Percentiles rank a stretch among this genome's conserved stretches.
Conservation (phyloP, 2,797 vertebrate genomes). For the Anomalospiza imberbis region DNA sequence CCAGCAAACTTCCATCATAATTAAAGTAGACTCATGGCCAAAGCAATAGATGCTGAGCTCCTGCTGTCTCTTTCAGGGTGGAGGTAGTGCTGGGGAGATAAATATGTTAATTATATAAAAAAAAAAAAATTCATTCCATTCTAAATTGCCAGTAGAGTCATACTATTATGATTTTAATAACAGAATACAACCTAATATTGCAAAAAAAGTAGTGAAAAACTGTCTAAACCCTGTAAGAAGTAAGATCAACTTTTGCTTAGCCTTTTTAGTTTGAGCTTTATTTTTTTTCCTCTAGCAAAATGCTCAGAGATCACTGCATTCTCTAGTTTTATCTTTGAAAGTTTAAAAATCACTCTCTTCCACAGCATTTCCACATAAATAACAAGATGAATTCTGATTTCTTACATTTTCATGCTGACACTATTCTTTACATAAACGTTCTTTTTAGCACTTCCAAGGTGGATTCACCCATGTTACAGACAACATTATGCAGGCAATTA, state of each 20-base stretch:
- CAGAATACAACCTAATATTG: neutral
- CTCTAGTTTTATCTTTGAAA: neutral
- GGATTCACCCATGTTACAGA: neutral
- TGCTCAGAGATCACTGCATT: neutral
- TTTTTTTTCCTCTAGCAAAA: neutral
- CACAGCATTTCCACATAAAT: neutral
- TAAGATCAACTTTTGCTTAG: neutral
- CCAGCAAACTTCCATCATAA: neutral
- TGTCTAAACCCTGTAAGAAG: neutral
- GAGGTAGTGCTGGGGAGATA: neutral
- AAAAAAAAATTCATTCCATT: neutral
- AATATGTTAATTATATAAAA: neutral
- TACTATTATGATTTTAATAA: neutral
- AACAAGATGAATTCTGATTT: neutral
- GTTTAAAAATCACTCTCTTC: neutral
- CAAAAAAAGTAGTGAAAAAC: neutral
- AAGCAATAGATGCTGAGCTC: neutral
- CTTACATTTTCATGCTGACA: neutral
- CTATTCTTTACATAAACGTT: neutral
- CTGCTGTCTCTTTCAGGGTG: neutral
- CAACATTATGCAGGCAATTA: neutral
- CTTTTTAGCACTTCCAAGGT: neutral
- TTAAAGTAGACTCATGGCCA: neutral
- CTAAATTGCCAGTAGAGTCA: neutral
- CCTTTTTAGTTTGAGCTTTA: neutral